These are phyloP conservation scores for Campylomormyrus numenius DNA, from an alignment of 2,113 vertebrate genomes.

Conservation along the genomic window DNA sequence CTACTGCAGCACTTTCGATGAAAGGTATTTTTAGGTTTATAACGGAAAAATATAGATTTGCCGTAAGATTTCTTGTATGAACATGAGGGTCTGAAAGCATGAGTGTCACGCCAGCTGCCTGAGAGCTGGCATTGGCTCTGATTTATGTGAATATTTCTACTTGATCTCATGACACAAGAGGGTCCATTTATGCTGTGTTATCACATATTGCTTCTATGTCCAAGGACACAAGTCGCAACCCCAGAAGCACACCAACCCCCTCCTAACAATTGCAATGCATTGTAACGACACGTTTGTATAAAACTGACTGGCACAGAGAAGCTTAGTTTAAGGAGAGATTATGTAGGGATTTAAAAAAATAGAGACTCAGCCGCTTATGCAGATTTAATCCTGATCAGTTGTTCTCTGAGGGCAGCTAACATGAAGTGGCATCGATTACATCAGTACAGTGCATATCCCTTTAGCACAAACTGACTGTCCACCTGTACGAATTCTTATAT, in stretches of 20 bases:
- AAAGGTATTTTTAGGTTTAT: background rate
- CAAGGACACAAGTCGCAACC: background rate
- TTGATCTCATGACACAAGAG: background rate
- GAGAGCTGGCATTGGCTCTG: background rate
- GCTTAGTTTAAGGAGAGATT: background rate
- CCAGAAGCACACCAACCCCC: background rate
- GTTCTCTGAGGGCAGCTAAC: background rate
- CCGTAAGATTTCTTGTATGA: background rate
- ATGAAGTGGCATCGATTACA: background rate
- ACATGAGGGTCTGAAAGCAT: background rate
- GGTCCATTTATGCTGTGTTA: background rate
- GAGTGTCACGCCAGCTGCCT: background rate
- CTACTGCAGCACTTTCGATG: background rate
- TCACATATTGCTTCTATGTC: background rate
- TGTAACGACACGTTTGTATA: background rate
- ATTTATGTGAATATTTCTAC: background rate
- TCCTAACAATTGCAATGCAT: background rate
- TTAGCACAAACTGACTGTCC: background rate
- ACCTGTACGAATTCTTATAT: background rate
- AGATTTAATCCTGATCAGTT: background rate
- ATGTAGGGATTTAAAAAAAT: background rate
- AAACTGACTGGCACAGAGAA: background rate
- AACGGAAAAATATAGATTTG: background rate
- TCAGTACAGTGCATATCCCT: background rate
- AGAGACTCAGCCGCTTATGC: background rate